Percentiles rank a stretch among this genome's conserved stretches.
Evolutionary conservation across 2,113 vertebrate species (phyloP).

Genomic region (Hippocampus comes): DNA sequence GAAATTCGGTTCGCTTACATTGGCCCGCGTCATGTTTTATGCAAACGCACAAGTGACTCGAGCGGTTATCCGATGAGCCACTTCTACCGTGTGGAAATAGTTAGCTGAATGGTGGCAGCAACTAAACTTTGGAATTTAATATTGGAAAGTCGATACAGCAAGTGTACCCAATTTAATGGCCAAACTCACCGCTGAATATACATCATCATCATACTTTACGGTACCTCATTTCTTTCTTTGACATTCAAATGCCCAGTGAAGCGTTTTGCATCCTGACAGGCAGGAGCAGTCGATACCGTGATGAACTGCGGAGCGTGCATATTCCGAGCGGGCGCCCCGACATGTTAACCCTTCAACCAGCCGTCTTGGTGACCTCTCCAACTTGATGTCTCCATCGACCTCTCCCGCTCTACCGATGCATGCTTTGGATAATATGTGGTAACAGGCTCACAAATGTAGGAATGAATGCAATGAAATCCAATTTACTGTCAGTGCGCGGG

Average conservation of each 20-base stretch:
- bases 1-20: background rate
- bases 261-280: slow-evolving; percentile 31
- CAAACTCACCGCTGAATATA: background rate
- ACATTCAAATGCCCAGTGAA: slow-evolving; percentile 20
- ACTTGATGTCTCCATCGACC: slow-evolving; percentile 30
- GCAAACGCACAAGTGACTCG: background rate
- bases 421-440: too few species aligned
- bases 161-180: too few species aligned
- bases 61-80: background rate
- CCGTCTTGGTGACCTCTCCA: slow-evolving; percentile 20
- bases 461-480: too few species aligned
- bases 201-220: background rate
- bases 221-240: background rate
- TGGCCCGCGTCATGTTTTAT: background rate
- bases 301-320: slow-evolving; percentile 32
- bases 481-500: too few species aligned
- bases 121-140: too few species aligned
- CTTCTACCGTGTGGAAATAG: background rate
- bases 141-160: too few species aligned
- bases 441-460: too few species aligned
- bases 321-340: slow-evolving; percentile 31
- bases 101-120: background rate
- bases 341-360: slow-evolving; percentile 32
- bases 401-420: background rate
- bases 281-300: slow-evolving; percentile 22